phyloP scores from a whole-genome alignment of 2,888 invertebrate species.

The Phyllotreta striolata region DNA sequence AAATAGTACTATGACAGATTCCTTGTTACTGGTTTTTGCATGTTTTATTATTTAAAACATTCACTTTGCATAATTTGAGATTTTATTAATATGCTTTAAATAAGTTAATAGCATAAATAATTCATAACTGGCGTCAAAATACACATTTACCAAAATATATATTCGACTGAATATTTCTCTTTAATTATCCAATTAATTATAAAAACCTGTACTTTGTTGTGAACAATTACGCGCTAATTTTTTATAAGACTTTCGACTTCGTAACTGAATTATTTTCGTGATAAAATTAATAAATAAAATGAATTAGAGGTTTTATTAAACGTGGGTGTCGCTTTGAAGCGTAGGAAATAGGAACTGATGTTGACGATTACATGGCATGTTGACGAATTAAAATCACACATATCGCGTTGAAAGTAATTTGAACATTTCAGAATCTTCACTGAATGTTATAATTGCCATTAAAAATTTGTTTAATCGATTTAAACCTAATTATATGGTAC shows the following conservation, averaged over 20 bases:
- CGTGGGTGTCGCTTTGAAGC: slow-evolving; percentile 18
- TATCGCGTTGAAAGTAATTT: neutral
- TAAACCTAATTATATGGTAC: neutral
- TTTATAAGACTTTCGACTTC: neutral
- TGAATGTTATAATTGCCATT: neutral
- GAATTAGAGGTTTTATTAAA: slow-evolving; percentile 12
- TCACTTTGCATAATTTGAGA: no score
- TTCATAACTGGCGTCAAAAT: neutral
- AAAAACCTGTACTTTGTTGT: neutral
- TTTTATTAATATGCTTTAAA: no score
- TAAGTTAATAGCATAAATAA: neutral
- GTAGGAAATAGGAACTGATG: slow-evolving; percentile 32
- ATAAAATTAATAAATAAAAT: slow-evolving; percentile 13
- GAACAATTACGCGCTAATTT: slow-evolving; percentile 3
- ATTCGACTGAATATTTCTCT: neutral
- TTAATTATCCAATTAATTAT: neutral
- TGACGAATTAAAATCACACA: slow-evolving; percentile 12
- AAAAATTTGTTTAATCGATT: neutral
- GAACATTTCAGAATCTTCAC: neutral
- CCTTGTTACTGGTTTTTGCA: no score
- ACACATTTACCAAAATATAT: neutral
- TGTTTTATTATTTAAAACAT: no score
- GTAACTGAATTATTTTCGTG: slow-evolving; percentile 7
- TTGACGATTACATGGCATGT: slow-evolving; percentile 9
- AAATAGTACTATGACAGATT: no score